Evolutionary conservation across 2,797 vertebrate species (phyloP).

Genomic region (Pseudotriccus pelzelni): DNA sequence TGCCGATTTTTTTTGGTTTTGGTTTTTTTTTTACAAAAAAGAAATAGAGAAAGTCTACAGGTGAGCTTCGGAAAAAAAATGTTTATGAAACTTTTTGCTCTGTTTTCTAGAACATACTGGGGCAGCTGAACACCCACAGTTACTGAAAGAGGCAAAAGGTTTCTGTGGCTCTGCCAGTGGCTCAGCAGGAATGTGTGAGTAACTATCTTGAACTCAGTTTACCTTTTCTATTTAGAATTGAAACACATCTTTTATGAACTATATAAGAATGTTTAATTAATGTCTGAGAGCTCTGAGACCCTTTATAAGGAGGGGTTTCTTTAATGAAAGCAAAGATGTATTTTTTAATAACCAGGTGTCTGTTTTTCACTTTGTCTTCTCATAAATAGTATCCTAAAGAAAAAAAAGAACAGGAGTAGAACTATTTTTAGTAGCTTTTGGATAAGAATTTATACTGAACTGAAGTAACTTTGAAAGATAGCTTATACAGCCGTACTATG

Average conservation of each 20-base stretch:
- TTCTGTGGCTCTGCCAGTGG: neutral
- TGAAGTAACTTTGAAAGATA: conserved; percentile 16
- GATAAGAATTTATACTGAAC: neutral
- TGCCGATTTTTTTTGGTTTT: no score
- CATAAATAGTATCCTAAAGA: neutral
- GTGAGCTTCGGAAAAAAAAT: neutral
- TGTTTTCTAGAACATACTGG: neutral
- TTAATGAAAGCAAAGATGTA: neutral
- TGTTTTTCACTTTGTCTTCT: neutral
- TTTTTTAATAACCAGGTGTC: neutral
- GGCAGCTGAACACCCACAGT: neutral
- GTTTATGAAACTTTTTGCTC: neutral
- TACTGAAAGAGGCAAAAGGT: neutral
- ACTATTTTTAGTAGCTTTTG: conserved; percentile 1
- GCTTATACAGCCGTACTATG: neutral
- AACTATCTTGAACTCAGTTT: neutral
- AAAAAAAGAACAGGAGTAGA: neutral
- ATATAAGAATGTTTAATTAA: neutral
- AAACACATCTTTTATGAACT: neutral
- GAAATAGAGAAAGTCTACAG: neutral
- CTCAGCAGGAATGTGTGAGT: neutral
- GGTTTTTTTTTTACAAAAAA: neutral
- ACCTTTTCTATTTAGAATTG: neutral
- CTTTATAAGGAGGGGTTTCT: neutral
- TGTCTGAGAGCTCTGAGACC: neutral